Evolutionary conservation across 2,113 vertebrate genomes (phyloP), one percentile per base, ranked within the genome.

Genomic region (Uria aalge): DNA sequence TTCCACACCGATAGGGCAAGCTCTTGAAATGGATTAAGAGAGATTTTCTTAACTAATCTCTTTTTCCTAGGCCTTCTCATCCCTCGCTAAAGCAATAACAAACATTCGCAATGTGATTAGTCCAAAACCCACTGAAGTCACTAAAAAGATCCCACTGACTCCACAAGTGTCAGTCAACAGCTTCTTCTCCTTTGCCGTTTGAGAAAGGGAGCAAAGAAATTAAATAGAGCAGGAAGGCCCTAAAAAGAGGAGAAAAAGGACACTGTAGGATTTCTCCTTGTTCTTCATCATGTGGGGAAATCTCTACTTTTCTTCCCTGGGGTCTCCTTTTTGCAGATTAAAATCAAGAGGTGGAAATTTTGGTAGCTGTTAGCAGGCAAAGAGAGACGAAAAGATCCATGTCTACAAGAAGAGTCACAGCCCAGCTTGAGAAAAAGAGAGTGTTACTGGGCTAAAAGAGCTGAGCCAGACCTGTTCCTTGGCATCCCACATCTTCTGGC

Each of bases 21-120:
- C 88, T 97, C 95, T 98, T 96, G 96, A 98, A 97, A 87, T 5
- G 50, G 94, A 96, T 83, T 96, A 96, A 97, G 84, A 76, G 83
- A 97, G 62, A 97, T 97, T 92, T 96, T 83, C 90, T 94, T 95
- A 96, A 96, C 91, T 96, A 97, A 97, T 97, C 83, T 96, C 72
- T 94, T 93, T 94, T 92, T 92, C 94, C 94, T 85, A 36, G 78
- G 85, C 92, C 81, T 96, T 98, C 97, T 97, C 95, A 96, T 84
- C 88, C 72, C 79, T 95, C 77, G 41, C 76, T 92, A 90, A 82
- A 92, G 85, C 92, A 94, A 92, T 76, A 90, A 80, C 69, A 91
- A 96, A 97, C 81, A 75, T 88, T 79, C 8, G 0, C 52, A 60
- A 56, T 47, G 63, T 84, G 79, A 92, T 92, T 90, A 88, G 93